A percentile compares a stretch with the other conserved stretches of the same genome.
These are phyloP conservation scores for Oedothorax gibbosus DNA, from an alignment of 1,140 invertebrate genomes.

Conservation along the genomic window DNA sequence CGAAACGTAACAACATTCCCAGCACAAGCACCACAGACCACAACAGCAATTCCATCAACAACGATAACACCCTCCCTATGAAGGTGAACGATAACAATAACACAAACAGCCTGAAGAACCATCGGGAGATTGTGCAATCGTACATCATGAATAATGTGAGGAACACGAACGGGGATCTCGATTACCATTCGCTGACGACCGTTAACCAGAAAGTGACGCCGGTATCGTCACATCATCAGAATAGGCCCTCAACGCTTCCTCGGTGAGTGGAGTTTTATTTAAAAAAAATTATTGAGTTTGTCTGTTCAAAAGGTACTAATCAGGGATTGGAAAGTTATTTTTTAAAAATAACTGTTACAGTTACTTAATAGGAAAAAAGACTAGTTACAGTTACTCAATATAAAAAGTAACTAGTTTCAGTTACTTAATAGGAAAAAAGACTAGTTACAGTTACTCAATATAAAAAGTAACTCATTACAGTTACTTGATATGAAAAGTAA, in stretches of 20 bases:
- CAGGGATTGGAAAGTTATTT: conserved; percentile 1
- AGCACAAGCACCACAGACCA: conserved; percentile 55
- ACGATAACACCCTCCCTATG: conserved; percentile 32
- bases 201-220: conserved; percentile 48
- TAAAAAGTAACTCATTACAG: no score
- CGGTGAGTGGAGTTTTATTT: conserved; percentile 65
- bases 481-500: no score
- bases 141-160: conserved; percentile 43
- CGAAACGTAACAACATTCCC: conserved; percentile 65
- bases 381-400: no score
- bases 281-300: no score
- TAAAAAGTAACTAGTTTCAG: no score
- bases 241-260: conserved; percentile 75
- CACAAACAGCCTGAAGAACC: conserved; percentile 21
- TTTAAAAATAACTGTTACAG: no score
- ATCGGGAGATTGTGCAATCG: conserved; percentile 39
- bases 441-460: no score
- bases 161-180: conserved; percentile 19
- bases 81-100: neutral
- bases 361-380: no score
- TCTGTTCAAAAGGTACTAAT: neutral
- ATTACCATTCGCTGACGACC: conserved; percentile 55
- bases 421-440: no score
- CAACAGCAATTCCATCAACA: conserved; percentile 55
- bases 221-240: conserved; percentile 3